A percentile compares a stretch with the other conserved stretches of the same genome.
Evolutionary conservation across 2,888 invertebrate genomes (phyloP).

Genomic region (Epirrhoe tristata): DNA sequence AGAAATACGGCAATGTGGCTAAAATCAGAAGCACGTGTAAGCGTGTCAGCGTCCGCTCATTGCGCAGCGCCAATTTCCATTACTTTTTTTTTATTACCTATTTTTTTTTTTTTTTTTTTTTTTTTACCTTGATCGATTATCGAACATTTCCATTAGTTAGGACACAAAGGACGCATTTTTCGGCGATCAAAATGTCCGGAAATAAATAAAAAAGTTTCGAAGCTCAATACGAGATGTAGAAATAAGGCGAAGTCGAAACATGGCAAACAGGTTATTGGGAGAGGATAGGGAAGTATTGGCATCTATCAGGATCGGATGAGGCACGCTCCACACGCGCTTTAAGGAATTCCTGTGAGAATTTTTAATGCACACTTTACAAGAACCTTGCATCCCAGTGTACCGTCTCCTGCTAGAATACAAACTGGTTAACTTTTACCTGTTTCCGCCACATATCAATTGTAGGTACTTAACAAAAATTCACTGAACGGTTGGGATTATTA

Average conservation of each 20-base stretch:
- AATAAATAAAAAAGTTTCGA: constrained; percentile 35
- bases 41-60: constrained; percentile 27
- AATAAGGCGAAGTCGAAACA: constrained; percentile 4
- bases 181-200: constrained; percentile 31
- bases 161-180: constrained; percentile 34
- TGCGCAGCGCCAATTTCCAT: constrained; percentile 27
- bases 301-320: not conserved
- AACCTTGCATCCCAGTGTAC: too few species aligned
- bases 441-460: too few species aligned
- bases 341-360: too few species aligned
- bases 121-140: too few species aligned
- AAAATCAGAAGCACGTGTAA: not conserved
- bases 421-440: too few species aligned
- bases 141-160: constrained; percentile 34
- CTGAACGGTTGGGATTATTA: too few species aligned
- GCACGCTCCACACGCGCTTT: not conserved
- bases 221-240: constrained; percentile 11
- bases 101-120: too few species aligned
- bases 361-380: too few species aligned
- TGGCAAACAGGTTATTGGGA: not conserved
- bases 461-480: too few species aligned
- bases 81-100: too few species aligned
- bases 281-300: constrained; percentile 2
- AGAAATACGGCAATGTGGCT: too few species aligned
- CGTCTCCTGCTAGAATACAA: too few species aligned